These are phyloP conservation scores for Euleptes europaea DNA, from an alignment of 2,113 vertebrate genomes.

Conservation along the genomic window DNA sequence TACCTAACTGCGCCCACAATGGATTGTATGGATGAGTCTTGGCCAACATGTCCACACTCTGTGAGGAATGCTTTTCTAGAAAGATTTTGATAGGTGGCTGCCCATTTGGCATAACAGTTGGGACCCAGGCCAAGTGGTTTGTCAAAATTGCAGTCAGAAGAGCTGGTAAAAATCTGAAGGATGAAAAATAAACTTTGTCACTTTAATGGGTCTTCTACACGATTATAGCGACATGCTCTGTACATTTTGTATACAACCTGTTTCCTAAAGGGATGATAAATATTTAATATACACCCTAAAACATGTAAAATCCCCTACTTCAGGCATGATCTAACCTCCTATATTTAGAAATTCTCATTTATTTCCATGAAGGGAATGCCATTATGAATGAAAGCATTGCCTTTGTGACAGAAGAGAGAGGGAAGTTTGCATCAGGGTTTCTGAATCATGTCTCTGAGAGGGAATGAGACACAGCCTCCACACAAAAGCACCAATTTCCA, in stretches of 20 bases:
- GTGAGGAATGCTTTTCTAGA: constrained; percentile 97
- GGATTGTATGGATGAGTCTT: constrained; percentile 98
- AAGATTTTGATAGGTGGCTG: constrained; percentile 97
- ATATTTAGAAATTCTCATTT: neutral
- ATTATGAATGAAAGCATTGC: neutral
- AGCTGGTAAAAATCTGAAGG: constrained; percentile 92
- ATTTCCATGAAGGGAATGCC: neutral
- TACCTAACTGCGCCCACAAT: constrained; percentile 97
- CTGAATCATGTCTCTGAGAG: neutral
- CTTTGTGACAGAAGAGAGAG: neutral
- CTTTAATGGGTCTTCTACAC: neutral
- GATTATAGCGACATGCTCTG: neutral
- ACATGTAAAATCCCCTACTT: neutral
- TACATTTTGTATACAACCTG: neutral
- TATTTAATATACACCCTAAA: neutral
- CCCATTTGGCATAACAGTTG: constrained; percentile 98
- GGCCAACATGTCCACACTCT: constrained; percentile 96
- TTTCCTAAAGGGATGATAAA: neutral
- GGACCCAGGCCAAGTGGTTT: constrained; percentile 98
- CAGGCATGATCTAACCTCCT: neutral
- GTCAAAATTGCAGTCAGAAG: constrained; percentile 95
- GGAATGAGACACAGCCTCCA: neutral
- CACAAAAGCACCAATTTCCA: neutral
- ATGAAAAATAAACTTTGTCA: constrained; percentile 37
- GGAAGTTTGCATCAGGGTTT: neutral